These are phyloP conservation scores for Prosopocoilus inquinatus DNA, from an alignment of 2,888 invertebrate genomes.

Conservation along the genomic window DNA sequence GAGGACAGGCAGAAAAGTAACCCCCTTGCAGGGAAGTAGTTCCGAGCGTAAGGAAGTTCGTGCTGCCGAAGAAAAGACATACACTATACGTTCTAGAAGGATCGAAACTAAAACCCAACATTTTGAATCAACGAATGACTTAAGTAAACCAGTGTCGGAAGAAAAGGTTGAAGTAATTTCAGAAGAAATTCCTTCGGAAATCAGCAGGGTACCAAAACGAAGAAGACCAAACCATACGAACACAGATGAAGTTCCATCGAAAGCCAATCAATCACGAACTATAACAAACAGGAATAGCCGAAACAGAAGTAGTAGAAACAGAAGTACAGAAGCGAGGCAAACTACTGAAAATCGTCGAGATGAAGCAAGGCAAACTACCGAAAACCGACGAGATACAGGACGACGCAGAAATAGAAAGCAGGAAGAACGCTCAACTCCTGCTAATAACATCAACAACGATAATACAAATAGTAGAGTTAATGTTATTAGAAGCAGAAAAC, in stretches of 20 bases:
- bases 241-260: slow-evolving; percentile 1
- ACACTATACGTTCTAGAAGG: too few species aligned
- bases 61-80: too few species aligned
- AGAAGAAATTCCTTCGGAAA: slow-evolving; percentile 7
- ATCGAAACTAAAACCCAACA: too few species aligned
- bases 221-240: slow-evolving; percentile 6
- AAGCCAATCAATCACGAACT: background rate
- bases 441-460: too few species aligned
- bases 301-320: too few species aligned
- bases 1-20: slow-evolving; percentile 37
- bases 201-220: background rate
- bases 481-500: background rate
- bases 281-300: too few species aligned
- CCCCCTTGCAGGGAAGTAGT: too few species aligned
- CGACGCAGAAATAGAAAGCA: background rate
- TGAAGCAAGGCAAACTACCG: background rate
- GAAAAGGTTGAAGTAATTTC: background rate
- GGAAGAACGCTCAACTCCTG: too few species aligned
- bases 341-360: background rate
- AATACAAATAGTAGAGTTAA: background rate
- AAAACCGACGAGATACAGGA: slow-evolving; percentile 1
- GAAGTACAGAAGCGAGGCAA: background rate
- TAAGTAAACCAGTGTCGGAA: background rate
- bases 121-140: too few species aligned
- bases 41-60: too few species aligned